Base-by-base conservation (phyloP, 2,797 vertebrate species). In the Ceryle rudis region DNA sequence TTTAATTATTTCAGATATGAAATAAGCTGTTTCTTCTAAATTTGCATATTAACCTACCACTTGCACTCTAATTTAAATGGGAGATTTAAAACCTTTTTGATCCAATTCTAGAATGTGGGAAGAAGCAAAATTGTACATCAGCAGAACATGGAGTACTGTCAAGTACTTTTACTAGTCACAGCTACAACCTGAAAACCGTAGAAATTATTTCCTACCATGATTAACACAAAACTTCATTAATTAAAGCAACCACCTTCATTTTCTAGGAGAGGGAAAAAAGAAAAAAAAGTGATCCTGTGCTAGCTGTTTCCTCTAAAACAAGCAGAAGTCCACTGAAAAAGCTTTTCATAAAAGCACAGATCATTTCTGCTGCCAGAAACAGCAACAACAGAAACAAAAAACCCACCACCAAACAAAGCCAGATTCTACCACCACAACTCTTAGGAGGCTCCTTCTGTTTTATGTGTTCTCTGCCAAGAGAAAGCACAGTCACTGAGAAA, bases 341-440 rank as follows among this genome's bases (percentile, higher is more conserved):
- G 37, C 14, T 88, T 61, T 49, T 81, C 14, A 20, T 58, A 41
- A 78, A 83, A 93, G 37, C 39, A 39, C 11, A 70, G n/a, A 58
- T 16, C 26, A 65, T 6, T 90, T 71, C 21, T 49, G 6, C n/a
- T 86, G 73, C 83, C 92, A 94, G 89, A 84, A 92, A 86, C 66
- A 83, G 39, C 61, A 90, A 25, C 19, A 92, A 86, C 66, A 83
- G 35, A 52, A 90, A 18, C 28, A 28, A 28, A 37, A 22, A 33
- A 18, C 14, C 58, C 33, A 33, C n/a, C 25, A 49, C 47, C 33
- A 64, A 51, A 85, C 33, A 64, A 55, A 85, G 44, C 33, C 80
- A 92, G 28, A 84, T 54, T 86, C 83, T 72, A 89, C 81, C 90
- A 92, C 80, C 82, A 67, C 80, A 94, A 22, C 28, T 83, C 93